phyloP scores from a whole-genome alignment of 2,797 vertebrate species.

The Streptopelia turtur region DNA sequence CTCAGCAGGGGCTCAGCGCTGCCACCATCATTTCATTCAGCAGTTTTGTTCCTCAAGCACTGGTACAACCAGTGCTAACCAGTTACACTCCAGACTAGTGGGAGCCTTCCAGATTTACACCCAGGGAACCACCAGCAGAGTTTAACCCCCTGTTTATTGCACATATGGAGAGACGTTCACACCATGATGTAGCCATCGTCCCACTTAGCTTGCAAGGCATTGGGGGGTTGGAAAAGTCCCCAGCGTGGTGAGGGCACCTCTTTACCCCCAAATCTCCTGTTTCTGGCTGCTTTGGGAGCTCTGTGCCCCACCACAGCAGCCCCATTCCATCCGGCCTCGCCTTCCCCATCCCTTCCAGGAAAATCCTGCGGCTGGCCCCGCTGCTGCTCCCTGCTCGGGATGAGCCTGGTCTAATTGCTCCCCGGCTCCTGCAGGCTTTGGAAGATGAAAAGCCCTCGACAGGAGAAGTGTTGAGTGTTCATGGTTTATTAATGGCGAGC shows the following conservation, averaged over 20 bases:
- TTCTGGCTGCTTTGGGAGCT: background rate
- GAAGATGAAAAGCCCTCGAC: conserved; percentile 56
- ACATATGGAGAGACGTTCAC: accelerated
- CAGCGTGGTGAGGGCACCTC: accelerated
- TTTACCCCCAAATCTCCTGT: accelerated
- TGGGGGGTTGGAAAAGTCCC: background rate
- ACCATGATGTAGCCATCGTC: accelerated
- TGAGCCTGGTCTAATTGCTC: conserved; percentile 39
- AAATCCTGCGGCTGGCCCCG: background rate
- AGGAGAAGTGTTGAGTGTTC: conserved; percentile 18
- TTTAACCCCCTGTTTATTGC: background rate
- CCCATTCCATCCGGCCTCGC: background rate
- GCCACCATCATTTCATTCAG: background rate
- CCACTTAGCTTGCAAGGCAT: background rate
- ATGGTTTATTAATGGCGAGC: conserved; percentile 66
- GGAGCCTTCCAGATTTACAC: background rate
- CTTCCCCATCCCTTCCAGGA: background rate
- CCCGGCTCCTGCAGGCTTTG: conserved; percentile 35
- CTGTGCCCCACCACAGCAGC: background rate
- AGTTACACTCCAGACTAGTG: accelerated
- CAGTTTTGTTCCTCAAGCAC: background rate
- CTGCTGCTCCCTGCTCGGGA: background rate
- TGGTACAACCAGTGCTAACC: background rate
- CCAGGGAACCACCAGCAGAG: background rate
- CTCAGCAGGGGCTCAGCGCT: background rate